phyloP scores from a whole-genome alignment of 2,113 vertebrate species.

The Hymenochirus boettgeri region DNA sequence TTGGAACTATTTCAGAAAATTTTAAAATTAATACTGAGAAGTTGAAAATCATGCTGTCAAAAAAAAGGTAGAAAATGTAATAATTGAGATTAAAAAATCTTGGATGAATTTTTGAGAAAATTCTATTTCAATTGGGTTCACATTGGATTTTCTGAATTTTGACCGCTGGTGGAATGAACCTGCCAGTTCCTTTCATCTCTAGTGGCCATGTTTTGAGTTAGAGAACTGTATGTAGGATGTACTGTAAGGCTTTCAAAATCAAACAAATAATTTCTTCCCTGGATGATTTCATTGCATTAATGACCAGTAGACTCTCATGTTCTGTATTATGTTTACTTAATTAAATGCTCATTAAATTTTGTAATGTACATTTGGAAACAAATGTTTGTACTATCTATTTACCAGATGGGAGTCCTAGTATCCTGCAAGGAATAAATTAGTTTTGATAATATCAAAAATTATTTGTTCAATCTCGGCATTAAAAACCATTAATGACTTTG shows the following conservation, averaged over 20 bases:
- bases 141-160: too few species aligned
- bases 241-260: not conserved
- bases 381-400: slow-evolving; percentile 1
- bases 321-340: slow-evolving; percentile 31
- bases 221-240: not conserved
- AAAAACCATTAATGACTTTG: slow-evolving; percentile 27
- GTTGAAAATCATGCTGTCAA: too few species aligned
- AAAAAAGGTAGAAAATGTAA: too few species aligned
- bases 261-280: not conserved
- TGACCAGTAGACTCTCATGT: not conserved
- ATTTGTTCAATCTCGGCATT: slow-evolving; percentile 16
- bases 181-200: too few species aligned
- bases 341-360: slow-evolving; percentile 36
- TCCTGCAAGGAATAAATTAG: slow-evolving; percentile 26
- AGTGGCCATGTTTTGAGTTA: too few species aligned
- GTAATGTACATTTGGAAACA: slow-evolving; percentile 25
- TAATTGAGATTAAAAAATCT: too few species aligned
- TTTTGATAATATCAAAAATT: slow-evolving; percentile 27
- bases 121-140: too few species aligned
- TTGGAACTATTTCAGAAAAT: too few species aligned
- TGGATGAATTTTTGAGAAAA: too few species aligned
- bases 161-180: too few species aligned
- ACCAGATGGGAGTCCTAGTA: slow-evolving; percentile 23
- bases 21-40: too few species aligned
- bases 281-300: not conserved